Evolutionary conservation across 1,140 invertebrate genomes (phyloP), one percentile per base, ranked within the genome.

Genomic region (Pygmarrhopalites habei): DNA sequence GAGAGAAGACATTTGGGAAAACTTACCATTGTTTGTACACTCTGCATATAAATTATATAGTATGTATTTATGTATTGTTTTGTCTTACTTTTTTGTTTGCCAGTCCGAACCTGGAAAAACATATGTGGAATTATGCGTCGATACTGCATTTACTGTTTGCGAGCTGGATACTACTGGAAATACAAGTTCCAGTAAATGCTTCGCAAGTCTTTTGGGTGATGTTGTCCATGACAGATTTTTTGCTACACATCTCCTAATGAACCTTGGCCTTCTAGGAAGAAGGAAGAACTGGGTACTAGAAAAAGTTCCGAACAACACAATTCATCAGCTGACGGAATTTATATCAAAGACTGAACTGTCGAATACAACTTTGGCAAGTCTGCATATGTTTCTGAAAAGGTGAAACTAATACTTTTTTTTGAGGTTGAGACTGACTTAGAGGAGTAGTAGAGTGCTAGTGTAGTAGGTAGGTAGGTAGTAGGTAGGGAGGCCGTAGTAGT

Each of bases 351-450:
- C 10, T 28, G 17, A n/a, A 21, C 25, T 56, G 12, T 56, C 53
- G 3, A 56, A 56, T 26, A 25, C 53, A 19, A 41, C 35, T 5
- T 7, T 56, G 30, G 19, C 53, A 41, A 56, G 7, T 10, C 23
- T 56, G n/a, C 30, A 39, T 41, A n/a, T 39, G 5, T 56, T 56
- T 23, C 7, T 56, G 28, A 7, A 41, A 41, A 39, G 53, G 53
- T 56, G 23, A 39, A 26, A 12, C 10, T 10, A 39, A 39, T n/a
- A n/a, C n/a, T n/a, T n/a, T n/a, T n/a, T n/a, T n/a, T n/a, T n/a
- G n/a, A n/a, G n/a, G n/a, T n/a, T n/a, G n/a, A n/a, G n/a, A n/a
- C n/a, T n/a, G n/a, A n/a, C n/a, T n/a, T n/a, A n/a, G n/a, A n/a
- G n/a, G n/a, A n/a, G n/a, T n/a, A n/a, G n/a, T n/a, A n/a, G n/a